Evolutionary conservation across 2,113 vertebrate genomes (phyloP).

Genomic region (Pachyramphus minor): DNA sequence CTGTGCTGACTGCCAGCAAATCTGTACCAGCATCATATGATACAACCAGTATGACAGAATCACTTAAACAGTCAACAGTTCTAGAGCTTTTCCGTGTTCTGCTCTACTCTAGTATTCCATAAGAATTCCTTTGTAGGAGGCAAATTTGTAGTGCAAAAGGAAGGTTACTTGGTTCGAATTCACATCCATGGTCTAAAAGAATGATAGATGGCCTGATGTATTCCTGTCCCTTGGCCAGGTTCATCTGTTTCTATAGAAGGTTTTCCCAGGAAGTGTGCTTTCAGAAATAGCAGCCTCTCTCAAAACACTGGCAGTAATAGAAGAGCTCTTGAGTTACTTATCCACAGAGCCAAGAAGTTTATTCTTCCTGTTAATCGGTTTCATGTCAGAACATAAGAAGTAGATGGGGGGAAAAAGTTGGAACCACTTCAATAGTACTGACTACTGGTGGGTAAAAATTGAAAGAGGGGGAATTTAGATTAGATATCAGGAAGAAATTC

Average conservation of each 20-base stretch:
- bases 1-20: background rate
- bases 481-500: background rate
- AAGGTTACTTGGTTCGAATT: background rate
- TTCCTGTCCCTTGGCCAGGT: background rate
- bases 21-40: background rate
- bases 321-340: background rate
- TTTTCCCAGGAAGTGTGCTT: background rate
- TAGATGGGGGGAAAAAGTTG: background rate
- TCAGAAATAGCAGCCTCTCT: background rate
- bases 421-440: background rate
- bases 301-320: background rate
- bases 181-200: background rate
- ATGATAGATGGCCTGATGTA: background rate
- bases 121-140: background rate
- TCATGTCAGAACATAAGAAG: background rate
- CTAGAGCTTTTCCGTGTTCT: background rate
- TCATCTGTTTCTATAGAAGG: background rate
- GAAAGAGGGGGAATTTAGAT: background rate
- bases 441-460: background rate
- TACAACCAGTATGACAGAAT: background rate
- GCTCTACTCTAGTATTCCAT: background rate
- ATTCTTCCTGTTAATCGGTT: background rate
- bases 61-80: background rate
- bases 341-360: background rate
- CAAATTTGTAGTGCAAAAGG: background rate